Evolutionary conservation across 1,140 invertebrate species (phyloP), one percentile per base, ranked within the genome.

Genomic region (Plectrocnemia conspersa): DNA sequence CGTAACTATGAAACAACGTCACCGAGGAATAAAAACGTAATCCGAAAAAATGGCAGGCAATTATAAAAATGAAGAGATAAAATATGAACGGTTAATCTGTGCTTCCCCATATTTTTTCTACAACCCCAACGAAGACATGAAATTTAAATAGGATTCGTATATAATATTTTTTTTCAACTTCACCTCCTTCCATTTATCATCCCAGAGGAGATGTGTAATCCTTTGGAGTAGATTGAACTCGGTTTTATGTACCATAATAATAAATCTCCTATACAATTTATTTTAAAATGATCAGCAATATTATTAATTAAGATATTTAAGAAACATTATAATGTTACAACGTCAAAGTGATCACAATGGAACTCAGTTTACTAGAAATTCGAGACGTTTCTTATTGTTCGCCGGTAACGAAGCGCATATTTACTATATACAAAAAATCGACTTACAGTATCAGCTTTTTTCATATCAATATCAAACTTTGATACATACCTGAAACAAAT

Each of bases 51-150:
- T 61, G 58, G 58, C 58, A 61, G 58, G 58, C 58, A 61, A 61
- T 61, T 61, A 61, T 61, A 61, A 61, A 58, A 61, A 61, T 61
- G 58, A 61, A 61, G 58, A 61, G 58, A 61, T 61, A 61, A 61
- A 61, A 56, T 54, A 61, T 56, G 58, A 56, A 54, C 58, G 58
- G 58, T 61, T 59, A 61, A 61, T 61, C 58, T 61, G 58, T 52
- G 47, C 38, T 35, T 29, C 47, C 38, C 52, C n/a, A n/a, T n/a
- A n/a, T n/a, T n/a, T n/a, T n/a, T n/a, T n/a, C n/a, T n/a, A n/a
- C 22, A 11, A n/a, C 32, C 32, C 46, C 38, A 41, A 15, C 13
- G 32, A 33, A 24, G 32, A n/a, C 53, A 40, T 45, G 48, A 54
- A 55, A 60, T 60, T 54, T 60, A 60, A 60, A 60, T 60, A 60